Evolutionary conservation across 2,888 invertebrate species (phyloP).

Genomic region (Orgyia antiqua): DNA sequence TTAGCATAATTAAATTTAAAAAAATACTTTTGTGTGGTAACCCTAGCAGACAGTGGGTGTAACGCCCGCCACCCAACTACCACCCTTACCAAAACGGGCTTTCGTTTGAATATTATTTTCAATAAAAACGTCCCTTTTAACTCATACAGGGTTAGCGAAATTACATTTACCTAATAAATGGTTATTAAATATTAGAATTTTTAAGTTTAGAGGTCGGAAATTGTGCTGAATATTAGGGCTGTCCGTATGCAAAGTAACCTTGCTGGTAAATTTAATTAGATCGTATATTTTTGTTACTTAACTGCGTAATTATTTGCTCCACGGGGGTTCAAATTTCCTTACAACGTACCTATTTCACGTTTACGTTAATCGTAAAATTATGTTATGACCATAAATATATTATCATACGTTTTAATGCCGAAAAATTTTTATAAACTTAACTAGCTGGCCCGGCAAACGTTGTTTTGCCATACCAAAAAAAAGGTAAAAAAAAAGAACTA

Average conservation of each 20-base stretch:
- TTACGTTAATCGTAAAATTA: too few relatives aligned
- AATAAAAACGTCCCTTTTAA: conserved; percentile 29
- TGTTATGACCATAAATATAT: too few relatives aligned
- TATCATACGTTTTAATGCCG: too few relatives aligned
- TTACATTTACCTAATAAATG: conserved; percentile 6
- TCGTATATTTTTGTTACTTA: not conserved
- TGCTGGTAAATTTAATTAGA: not conserved
- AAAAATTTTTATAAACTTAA: too few relatives aligned
- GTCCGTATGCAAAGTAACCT: not conserved
- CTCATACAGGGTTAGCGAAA: conserved; percentile 21
- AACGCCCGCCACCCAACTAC: conserved; percentile 8
- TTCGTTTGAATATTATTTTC: conserved; percentile 31
- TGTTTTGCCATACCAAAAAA: too few relatives aligned
- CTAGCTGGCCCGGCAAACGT: too few relatives aligned
- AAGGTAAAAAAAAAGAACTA: too few relatives aligned
- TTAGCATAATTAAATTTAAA: too few relatives aligned
- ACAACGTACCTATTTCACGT: too few relatives aligned
- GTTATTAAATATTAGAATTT: conserved; percentile 7
- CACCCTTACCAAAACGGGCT: conserved; percentile 19
- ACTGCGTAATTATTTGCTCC: not conserved
- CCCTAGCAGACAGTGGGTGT: conserved; percentile 1
- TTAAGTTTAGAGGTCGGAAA: conserved; percentile 1
- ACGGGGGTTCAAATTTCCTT: too few relatives aligned
- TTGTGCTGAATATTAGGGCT: conserved; percentile 1
- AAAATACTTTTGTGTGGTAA: not conserved